A percentile compares a stretch with the other conserved stretches of the same genome.
Evolutionary conservation across 1,140 invertebrate genomes (phyloP).

Genomic region (Microplitis demolitor): DNA sequence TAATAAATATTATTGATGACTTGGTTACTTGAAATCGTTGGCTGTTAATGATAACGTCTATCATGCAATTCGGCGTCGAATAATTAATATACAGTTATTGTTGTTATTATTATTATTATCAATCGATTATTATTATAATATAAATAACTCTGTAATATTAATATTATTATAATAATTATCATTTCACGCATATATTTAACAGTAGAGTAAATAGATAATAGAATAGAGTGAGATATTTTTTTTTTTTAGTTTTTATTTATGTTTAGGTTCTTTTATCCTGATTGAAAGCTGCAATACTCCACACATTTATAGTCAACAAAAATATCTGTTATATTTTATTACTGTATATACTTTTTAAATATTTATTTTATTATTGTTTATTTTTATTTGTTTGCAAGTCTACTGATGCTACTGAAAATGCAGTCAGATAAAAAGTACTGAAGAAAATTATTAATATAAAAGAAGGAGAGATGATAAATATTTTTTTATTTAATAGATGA

Average conservation of each 20-base stretch:
- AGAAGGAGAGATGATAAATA: no score
- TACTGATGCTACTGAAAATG: no score
- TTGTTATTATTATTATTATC: neutral
- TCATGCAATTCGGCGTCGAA: neutral
- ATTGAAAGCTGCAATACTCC: neutral
- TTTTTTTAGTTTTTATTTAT: neutral
- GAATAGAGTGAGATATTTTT: no score
- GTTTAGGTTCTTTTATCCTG: neutral
- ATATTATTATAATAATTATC: neutral
- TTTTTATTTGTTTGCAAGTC: no score
- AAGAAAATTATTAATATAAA: no score
- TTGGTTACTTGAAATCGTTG: slow-evolving; percentile 12
- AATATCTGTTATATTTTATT: neutral
- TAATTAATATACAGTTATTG: neutral
- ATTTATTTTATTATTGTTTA: no score
- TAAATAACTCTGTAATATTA: neutral
- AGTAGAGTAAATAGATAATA: neutral
- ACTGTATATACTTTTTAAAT: neutral
- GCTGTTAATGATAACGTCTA: neutral
- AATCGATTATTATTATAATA: neutral
- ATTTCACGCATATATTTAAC: neutral
- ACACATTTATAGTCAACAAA: neutral
- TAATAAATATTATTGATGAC: neutral
- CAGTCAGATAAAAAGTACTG: no score
- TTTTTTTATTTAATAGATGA: no score